Conservation (phyloP, 2,888 invertebrate genomes). For the Uropetala carovei region DNA sequence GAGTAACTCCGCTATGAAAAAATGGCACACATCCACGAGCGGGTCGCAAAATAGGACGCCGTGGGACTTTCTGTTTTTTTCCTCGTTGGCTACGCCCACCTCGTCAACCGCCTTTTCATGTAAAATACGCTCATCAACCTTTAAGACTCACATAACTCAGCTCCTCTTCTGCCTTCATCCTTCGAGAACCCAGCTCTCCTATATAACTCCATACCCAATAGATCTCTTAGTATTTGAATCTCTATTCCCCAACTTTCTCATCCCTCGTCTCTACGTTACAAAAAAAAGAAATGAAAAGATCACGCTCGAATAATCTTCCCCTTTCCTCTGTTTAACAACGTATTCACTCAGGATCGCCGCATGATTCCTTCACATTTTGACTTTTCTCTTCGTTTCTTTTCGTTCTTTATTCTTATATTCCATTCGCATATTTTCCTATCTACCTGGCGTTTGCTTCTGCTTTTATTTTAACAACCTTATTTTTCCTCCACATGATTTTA, state of each 20-base stretch:
- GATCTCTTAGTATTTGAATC: neutral
- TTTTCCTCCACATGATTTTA: no score
- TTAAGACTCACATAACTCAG: neutral
- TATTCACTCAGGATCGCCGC: no score
- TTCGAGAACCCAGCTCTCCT: neutral
- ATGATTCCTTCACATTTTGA: no score
- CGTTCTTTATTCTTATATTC: no score
- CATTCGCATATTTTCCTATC: no score
- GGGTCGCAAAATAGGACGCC: neutral
- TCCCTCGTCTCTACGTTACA: neutral
- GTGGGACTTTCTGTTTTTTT: neutral
- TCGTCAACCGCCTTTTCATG: neutral
- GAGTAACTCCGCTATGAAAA: neutral
- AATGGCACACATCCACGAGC: neutral
- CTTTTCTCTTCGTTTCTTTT: no score
- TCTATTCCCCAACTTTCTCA: neutral
- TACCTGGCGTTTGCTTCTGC: no score
- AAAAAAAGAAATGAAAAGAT: no score
- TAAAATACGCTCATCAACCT: neutral
- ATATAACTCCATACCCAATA: neutral
- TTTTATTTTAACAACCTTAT: no score
- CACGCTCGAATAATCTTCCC: no score
- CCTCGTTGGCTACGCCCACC: neutral
- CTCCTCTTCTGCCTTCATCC: neutral
- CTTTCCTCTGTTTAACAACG: no score